Conservation (phyloP, 2,113 vertebrate genomes). For the Micronisus gabar region DNA sequence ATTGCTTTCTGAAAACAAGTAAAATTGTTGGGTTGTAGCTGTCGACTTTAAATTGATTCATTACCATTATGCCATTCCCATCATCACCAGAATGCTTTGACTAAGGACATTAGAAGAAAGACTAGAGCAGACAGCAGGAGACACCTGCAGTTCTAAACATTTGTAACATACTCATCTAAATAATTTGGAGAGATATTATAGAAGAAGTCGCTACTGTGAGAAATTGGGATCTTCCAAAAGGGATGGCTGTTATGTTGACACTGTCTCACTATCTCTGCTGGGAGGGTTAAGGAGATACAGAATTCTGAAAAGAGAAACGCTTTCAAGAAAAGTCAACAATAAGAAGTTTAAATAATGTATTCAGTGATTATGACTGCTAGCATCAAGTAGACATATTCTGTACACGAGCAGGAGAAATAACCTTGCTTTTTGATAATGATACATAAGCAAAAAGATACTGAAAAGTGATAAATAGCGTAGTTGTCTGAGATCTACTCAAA, state of each 20-base stretch:
- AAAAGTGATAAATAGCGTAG: background rate
- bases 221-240: background rate
- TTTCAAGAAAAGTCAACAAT: background rate
- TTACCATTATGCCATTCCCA: background rate
- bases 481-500: background rate
- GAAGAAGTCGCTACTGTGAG: background rate
- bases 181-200: background rate
- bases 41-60: background rate
- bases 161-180: background rate
- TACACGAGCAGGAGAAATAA: background rate
- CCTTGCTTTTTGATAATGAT: background rate
- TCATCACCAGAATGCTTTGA: background rate
- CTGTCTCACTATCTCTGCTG: background rate
- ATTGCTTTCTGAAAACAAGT: background rate
- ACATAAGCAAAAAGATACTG: background rate
- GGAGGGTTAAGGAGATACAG: background rate
- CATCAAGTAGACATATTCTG: background rate
- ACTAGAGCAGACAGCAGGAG: background rate
- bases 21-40: background rate
- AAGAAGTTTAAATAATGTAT: background rate
- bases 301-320: background rate
- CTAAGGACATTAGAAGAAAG: background rate
- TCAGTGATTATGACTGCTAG: background rate
- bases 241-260: background rate
- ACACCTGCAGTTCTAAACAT: background rate